phyloP scores from a whole-genome alignment of 2,797 vertebrate species.

The Bovichtus diacanthus region DNA sequence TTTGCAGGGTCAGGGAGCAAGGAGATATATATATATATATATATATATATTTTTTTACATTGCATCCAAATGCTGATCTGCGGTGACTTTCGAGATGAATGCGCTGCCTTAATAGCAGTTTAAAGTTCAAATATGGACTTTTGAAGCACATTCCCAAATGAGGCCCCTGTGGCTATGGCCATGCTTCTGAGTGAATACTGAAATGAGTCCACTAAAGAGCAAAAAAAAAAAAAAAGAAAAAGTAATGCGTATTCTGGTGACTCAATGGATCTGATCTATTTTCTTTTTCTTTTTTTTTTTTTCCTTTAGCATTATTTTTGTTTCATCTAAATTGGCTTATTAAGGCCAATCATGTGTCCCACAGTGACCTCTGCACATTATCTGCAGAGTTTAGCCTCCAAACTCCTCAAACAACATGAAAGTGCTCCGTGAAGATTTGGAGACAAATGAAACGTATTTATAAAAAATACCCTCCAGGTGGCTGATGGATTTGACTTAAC shows the following conservation, averaged over 20 bases:
- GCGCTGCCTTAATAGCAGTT: constrained; percentile 46
- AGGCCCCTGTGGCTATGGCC: constrained; percentile 64
- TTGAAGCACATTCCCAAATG: constrained; percentile 51
- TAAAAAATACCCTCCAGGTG: constrained; percentile 21
- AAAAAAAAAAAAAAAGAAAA: constrained; percentile 19
- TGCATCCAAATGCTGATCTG: constrained; percentile 41
- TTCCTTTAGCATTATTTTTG: constrained; percentile 45
- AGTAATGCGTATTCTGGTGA: constrained; percentile 55
- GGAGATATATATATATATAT: constrained; percentile 7
- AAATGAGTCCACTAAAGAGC: constrained; percentile 40
- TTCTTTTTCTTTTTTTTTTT: constrained; percentile 15
- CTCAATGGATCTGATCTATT: constrained; percentile 42
- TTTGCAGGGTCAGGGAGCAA: constrained; percentile 53
- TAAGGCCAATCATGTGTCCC: constrained; percentile 45
- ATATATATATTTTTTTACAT: constrained; percentile 10
- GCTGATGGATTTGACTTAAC: constrained; percentile 24
- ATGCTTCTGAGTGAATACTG: constrained; percentile 47
- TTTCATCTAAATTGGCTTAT: constrained; percentile 61
- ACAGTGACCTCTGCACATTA: constrained; percentile 31
- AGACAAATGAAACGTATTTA: constrained; percentile 11
- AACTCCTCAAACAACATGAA: constrained; percentile 37
- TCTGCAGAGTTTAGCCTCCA: constrained; percentile 26
- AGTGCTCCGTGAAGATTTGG: constrained; percentile 8
- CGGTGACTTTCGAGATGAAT: constrained; percentile 37
- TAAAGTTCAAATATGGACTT: constrained; percentile 71